Evolutionary conservation across 1,140 invertebrate genomes (phyloP), one percentile per base, ranked within the genome.

Genomic region (Brachionus koreanus): DNA sequence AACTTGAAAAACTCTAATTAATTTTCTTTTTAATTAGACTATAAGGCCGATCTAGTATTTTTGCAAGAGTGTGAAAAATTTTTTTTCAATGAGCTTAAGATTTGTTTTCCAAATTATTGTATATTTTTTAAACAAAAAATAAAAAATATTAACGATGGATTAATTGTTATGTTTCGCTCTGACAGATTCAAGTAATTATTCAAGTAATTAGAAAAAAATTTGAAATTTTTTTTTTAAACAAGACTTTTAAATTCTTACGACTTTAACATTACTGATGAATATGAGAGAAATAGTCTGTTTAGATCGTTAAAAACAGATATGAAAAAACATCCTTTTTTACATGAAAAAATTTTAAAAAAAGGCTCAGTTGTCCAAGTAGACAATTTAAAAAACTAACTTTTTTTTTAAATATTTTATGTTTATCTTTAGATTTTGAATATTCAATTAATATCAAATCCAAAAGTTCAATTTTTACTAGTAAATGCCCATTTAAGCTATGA

Each of bases 401-500:
- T 46, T 13, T 49, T 49, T 49, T 3, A 4, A 23, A 33, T 46
- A 12, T 9, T 35, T 74, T 3, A 37, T 3, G 9, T 12, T 37
- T 35, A n/a, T 5, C 13, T 67, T 37, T 35, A 75, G 72, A 25
- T 77, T 35, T 13, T 77, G n/a, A 23, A 49, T 13, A 29, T 77
- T 9, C 42, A 77, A 46, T 61, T 19, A 16, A 37, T 52, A 13
- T 43, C 43, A n/a, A 33, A 61, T 16, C 7, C 10, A 16, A 25
- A 35, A 5, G 7, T 43, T 23, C 13, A 35, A 49, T 82, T 49
- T 57, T 37, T 82, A 6, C 5, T 82, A 6, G 19, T 29, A 0
- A 82, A 82, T 39, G 46, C 81, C 6, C 81, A 82, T 57, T 61
- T 82, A 35, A 43, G 35, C 37, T 69, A 13, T 82, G 46, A 82